These are phyloP conservation scores for Tachysurus vachellii DNA, from an alignment of 2,113 vertebrate genomes.

Conservation along the genomic window DNA sequence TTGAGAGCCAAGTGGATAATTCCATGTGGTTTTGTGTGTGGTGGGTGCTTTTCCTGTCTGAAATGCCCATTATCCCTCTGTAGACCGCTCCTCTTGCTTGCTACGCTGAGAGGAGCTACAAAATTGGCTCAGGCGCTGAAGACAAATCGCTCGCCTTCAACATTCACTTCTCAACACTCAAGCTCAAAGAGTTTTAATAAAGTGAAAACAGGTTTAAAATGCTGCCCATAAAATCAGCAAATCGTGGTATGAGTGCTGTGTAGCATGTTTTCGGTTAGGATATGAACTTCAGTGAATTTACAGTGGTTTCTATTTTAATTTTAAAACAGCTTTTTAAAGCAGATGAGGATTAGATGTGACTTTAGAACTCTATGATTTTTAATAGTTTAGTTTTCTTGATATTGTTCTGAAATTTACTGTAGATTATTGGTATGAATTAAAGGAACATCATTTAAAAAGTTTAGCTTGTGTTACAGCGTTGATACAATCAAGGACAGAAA, in stretches of 20 bases:
- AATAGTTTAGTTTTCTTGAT: not conserved
- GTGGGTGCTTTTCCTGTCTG: conserved; percentile 65
- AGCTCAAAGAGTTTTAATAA: not conserved
- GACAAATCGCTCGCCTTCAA: conserved; percentile 63
- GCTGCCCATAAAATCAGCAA: not conserved
- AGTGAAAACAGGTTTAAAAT: not conserved
- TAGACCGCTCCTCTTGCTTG: conserved; percentile 40
- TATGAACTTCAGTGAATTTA: not conserved
- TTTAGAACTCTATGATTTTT: not conserved
- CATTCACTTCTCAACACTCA: conserved; percentile 1
- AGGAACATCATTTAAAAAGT: not conserved
- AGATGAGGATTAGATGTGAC: not conserved
- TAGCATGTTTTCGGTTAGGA: not conserved
- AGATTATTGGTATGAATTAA: not conserved
- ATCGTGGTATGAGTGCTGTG: not conserved
- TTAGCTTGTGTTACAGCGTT: not conserved
- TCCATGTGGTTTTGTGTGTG: conserved; percentile 72
- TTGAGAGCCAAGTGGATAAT: conserved; percentile 88
- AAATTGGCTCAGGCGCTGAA: conserved; percentile 59
- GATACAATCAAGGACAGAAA: not conserved
- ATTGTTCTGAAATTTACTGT: no score
- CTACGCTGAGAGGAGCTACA: conserved; percentile 50
- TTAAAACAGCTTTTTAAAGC: not conserved
- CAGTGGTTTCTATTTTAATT: not conserved
- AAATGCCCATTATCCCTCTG: conserved; percentile 62